phyloP scores from a whole-genome alignment of 64 coral and sea anemone species.

The Porites lutea region DNA sequence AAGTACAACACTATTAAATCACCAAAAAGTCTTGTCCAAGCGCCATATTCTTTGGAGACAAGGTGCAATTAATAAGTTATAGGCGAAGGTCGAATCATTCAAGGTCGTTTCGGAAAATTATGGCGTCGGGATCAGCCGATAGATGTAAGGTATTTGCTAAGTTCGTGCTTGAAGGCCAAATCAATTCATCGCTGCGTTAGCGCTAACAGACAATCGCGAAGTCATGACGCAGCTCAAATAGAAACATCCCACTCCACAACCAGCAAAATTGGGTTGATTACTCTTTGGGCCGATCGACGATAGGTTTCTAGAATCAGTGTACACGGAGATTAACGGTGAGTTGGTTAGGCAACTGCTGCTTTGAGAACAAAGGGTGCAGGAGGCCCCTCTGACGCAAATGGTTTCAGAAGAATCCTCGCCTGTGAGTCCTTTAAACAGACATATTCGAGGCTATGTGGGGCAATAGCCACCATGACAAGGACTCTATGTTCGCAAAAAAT shows the following conservation, averaged over 20 bases:
- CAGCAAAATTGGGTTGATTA: conserved; percentile 45
- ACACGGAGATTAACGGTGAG: conserved; percentile 42
- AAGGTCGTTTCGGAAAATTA: conserved; percentile 18
- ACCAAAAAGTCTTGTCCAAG: conserved; percentile 37
- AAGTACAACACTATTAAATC: conserved; percentile 49
- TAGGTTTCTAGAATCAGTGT: conserved; percentile 36
- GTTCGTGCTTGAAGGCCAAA: conserved; percentile 70
- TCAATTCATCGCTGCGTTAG: conserved; percentile 6
- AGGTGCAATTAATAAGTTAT: conserved; percentile 7
- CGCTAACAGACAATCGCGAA: conserved; percentile 32
- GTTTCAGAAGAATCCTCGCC: neutral
- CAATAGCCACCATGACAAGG: conserved; percentile 47
- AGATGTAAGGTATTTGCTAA: conserved; percentile 55
- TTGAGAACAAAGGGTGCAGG: neutral
- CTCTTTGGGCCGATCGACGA: conserved; percentile 66
- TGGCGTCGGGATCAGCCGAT: neutral
- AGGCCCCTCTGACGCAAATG: conserved; percentile 9
- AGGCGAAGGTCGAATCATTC: conserved; percentile 30
- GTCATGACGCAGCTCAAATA: conserved; percentile 60
- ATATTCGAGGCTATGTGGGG: conserved; percentile 25
- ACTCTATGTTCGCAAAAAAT: conserved; percentile 21
- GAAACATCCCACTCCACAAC: conserved; percentile 64
- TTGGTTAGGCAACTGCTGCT: conserved; percentile 29
- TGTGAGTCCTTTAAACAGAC: conserved; percentile 25
- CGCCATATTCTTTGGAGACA: conserved; percentile 39